phyloP scores from a whole-genome alignment of 2,888 invertebrate species.

The Cistogaster globosa region DNA sequence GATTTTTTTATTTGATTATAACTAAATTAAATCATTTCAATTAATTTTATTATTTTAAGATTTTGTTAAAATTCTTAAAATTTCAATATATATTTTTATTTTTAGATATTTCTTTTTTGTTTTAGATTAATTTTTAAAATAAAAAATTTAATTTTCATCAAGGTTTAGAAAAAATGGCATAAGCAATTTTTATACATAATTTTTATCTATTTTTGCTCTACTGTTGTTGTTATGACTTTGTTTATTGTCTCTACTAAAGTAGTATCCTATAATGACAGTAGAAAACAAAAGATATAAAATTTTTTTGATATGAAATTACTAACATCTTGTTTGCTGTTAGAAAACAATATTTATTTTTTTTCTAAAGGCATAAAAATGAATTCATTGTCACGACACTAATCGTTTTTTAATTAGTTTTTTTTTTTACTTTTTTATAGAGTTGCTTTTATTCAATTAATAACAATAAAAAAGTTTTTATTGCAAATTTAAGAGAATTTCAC shows the following conservation, averaged over 20 bases:
- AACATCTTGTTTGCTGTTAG: constrained; percentile 60
- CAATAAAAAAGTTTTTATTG: background rate
- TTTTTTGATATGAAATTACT: constrained; percentile 46
- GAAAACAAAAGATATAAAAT: constrained; percentile 26
- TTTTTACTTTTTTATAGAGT: constrained; percentile 20
- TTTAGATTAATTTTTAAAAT: too few species aligned
- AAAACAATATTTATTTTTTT: constrained; percentile 43
- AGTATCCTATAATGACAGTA: background rate
- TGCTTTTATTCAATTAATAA: constrained; percentile 2
- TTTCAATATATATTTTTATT: too few species aligned
- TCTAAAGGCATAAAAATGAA: constrained; percentile 68
- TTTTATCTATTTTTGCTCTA: background rate
- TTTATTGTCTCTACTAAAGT: constrained; percentile 8
- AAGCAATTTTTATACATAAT: too few species aligned
- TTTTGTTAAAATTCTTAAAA: too few species aligned
- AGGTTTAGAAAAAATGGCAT: too few species aligned
- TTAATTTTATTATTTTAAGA: too few species aligned
- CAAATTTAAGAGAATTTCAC: background rate
- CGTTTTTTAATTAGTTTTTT: constrained; percentile 75
- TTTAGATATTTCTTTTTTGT: too few species aligned
- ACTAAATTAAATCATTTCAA: too few species aligned
- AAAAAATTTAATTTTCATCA: too few species aligned
- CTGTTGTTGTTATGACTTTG: constrained; percentile 30
- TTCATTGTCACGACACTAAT: constrained; percentile 73
- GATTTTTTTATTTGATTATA: too few species aligned